These are phyloP conservation scores for Cynaeus angustus DNA, from an alignment of 2,888 invertebrate species.

Conservation along the genomic window DNA sequence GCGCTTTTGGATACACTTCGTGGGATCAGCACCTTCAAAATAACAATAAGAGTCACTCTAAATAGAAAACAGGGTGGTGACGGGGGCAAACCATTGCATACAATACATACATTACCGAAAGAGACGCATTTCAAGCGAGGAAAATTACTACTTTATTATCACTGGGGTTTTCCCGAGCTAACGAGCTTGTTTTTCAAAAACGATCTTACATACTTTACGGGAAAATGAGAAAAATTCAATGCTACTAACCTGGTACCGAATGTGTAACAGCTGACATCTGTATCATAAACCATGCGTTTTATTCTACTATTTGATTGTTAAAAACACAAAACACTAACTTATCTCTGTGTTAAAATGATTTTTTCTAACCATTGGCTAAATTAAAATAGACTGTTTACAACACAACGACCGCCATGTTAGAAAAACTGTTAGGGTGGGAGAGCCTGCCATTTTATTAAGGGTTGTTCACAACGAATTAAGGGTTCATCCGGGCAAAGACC, in stretches of 20 bases:
- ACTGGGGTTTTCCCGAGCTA: neutral
- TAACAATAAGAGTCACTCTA: conserved; percentile 51
- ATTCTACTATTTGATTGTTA: conserved; percentile 58
- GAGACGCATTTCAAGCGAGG: no score
- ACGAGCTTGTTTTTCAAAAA: neutral
- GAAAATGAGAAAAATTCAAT: neutral
- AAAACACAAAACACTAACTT: conserved; percentile 60
- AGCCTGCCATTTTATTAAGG: conserved; percentile 54
- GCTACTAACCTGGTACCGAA: conserved; percentile 73
- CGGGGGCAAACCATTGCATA: conserved; percentile 6
- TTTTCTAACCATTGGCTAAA: conserved; percentile 52
- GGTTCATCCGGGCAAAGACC: neutral
- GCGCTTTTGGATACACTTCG: conserved; percentile 87
- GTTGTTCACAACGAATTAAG: conserved; percentile 40
- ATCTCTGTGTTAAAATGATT: conserved; percentile 37
- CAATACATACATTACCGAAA: neutral
- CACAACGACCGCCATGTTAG: conserved; percentile 72
- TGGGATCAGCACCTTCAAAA: conserved; percentile 84
- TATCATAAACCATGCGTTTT: conserved; percentile 70
- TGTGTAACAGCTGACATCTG: conserved; percentile 75
- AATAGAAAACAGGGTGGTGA: conserved; percentile 6
- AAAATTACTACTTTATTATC: no score
- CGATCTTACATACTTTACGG: neutral
- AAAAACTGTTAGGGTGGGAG: conserved; percentile 67
- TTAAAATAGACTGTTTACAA: conserved; percentile 70